Percentiles rank a stretch among this genome's conserved stretches.
Evolutionary conservation across 2,888 invertebrate genomes (phyloP).

Genomic region (Sphaerophoria rueppellii): DNA sequence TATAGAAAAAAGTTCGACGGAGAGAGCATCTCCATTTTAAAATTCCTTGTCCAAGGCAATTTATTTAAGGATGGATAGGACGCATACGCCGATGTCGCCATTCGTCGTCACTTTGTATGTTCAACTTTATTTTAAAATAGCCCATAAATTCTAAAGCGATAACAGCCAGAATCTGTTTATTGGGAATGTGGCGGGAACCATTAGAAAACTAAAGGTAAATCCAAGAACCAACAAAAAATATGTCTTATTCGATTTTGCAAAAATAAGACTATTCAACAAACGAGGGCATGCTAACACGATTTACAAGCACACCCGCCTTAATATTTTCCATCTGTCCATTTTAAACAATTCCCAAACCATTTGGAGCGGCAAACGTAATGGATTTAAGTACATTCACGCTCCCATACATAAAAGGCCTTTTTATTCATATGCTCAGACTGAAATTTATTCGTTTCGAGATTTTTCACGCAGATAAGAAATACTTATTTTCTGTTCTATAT

Average conservation of each 20-base stretch:
- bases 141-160: conserved; percentile 63
- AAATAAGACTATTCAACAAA: too few relatives aligned
- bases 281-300: too few relatives aligned
- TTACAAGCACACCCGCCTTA: background rate
- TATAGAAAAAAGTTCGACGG: too few relatives aligned
- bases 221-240: background rate
- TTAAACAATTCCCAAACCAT: conserved; percentile 28
- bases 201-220: conserved; percentile 52
- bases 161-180: conserved; percentile 61
- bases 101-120: conserved; percentile 38
- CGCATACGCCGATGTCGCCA: conserved; percentile 26
- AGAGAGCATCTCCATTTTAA: too few relatives aligned
- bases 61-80: background rate
- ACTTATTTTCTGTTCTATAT: conserved; percentile 34
- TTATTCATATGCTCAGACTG: conserved; percentile 60
- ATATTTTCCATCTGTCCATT: conserved; percentile 2
- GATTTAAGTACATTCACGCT: conserved; percentile 20
- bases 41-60: too few relatives aligned
- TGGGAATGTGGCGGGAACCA: conserved; percentile 45
- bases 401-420: conserved; percentile 47
- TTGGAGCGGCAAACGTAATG: conserved; percentile 26
- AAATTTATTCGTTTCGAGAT: conserved; percentile 63
- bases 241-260: too few relatives aligned
- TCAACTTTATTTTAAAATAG: conserved; percentile 66
- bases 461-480: conserved; percentile 59